A percentile compares a stretch with the other conserved stretches of the same genome.
Conservation (phyloP, 1,140 invertebrate species). For the Palaemon carinicauda region DNA sequence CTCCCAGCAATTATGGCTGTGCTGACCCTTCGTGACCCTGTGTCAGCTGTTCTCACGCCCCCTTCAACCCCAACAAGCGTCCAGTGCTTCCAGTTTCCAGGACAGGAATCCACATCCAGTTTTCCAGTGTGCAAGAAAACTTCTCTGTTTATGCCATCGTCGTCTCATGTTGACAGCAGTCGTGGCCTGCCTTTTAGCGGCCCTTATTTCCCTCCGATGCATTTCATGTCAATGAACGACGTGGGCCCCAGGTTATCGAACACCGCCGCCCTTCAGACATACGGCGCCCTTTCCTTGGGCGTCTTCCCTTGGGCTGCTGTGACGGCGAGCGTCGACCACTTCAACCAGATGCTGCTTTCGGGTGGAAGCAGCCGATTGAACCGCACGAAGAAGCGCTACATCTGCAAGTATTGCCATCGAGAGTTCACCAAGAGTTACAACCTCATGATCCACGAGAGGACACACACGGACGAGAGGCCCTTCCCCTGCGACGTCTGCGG, state of each 20-base stretch:
- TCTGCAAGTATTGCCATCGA: constrained; percentile 96
- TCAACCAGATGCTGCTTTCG: constrained; percentile 60
- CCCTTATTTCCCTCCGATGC: background rate
- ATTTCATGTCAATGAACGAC: background rate
- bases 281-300: constrained; percentile 19
- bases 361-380: constrained; percentile 69
- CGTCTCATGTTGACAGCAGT: background rate
- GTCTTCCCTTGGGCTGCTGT: constrained; percentile 46
- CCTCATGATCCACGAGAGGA: constrained; percentile 94
- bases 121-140: background rate
- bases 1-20: background rate
- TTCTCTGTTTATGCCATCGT: background rate
- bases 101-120: background rate
- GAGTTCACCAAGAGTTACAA: constrained; percentile 99
- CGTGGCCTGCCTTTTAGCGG: background rate
- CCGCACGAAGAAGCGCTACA: constrained; percentile 96
- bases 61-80: background rate
- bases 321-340: constrained; percentile 42
- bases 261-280: background rate
- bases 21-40: constrained; percentile 17
- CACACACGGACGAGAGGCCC: constrained; percentile 97
- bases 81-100: background rate
- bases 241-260: background rate
- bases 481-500: constrained; percentile 98
- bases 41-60: constrained; percentile 23